Conservation (phyloP, 2,797 vertebrate species). For the Cuculus canorus region DNA sequence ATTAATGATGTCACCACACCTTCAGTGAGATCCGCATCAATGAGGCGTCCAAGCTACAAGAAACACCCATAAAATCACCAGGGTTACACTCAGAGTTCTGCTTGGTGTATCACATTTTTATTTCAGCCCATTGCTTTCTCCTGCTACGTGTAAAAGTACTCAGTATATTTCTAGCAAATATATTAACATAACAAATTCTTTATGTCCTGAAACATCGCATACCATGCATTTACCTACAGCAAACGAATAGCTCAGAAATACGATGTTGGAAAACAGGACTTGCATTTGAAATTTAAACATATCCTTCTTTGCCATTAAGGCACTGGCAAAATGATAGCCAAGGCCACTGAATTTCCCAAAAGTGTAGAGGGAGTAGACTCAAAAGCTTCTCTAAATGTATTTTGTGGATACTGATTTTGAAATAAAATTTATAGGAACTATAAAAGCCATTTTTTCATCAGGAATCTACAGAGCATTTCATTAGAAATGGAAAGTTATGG, state of each 20-base stretch:
- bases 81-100: not conserved
- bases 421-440: not conserved
- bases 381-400: not conserved
- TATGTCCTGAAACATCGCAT: not conserved
- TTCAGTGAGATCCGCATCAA: not conserved
- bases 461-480: not conserved
- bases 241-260: not conserved
- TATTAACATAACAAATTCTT: not conserved
- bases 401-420: not conserved
- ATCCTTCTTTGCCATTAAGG: not conserved
- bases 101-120: not conserved
- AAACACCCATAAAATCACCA: not conserved
- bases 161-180: not conserved
- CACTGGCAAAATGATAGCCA: not conserved
- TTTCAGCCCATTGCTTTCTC: not conserved
- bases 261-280: not conserved
- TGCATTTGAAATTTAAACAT: not conserved
- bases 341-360: not conserved
- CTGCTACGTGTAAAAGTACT: not conserved
- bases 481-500: constrained; percentile 34
- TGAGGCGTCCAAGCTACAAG: not conserved
- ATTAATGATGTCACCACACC: not conserved
- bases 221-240: not conserved
- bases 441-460: not conserved
- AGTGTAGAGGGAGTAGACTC: not conserved